A percentile compares a stretch with the other conserved stretches of the same genome.
Conservation (phyloP, 2,797 vertebrate genomes). For the Netta rufina region DNA sequence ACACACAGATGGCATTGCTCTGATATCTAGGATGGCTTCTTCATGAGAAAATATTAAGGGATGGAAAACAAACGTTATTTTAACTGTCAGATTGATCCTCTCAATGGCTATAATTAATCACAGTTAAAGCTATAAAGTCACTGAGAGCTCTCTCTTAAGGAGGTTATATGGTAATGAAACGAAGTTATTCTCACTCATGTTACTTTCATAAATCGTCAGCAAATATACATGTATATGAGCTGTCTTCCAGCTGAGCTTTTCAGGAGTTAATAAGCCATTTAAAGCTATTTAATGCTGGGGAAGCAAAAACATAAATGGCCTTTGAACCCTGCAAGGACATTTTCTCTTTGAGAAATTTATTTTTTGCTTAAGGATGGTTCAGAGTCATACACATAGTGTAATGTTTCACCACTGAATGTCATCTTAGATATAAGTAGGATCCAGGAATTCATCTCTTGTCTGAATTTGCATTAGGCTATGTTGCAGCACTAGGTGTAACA, state of each 20-base stretch:
- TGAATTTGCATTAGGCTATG: background rate
- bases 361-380: background rate
- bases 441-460: background rate
- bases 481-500: background rate
- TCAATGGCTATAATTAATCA: constrained; percentile 57
- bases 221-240: constrained; percentile 13
- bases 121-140: constrained; percentile 13
- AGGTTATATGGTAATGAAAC: constrained; percentile 58
- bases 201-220: background rate
- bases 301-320: constrained; percentile 9
- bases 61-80: constrained; percentile 47
- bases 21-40: background rate
- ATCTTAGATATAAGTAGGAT: background rate
- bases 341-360: constrained; percentile 5
- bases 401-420: background rate
- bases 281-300: constrained; percentile 1
- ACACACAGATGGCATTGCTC: background rate
- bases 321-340: constrained; percentile 24
- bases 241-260: constrained; percentile 15
- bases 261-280: constrained; percentile 39
- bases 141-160: constrained; percentile 36
- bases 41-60: background rate
- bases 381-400: background rate
- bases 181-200: constrained; percentile 40
- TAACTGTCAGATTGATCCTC: constrained; percentile 38